A percentile compares a stretch with the other conserved stretches of the same genome.
Conservation (phyloP, 2,113 vertebrate genomes). For the Tricholaema leucomelas region DNA sequence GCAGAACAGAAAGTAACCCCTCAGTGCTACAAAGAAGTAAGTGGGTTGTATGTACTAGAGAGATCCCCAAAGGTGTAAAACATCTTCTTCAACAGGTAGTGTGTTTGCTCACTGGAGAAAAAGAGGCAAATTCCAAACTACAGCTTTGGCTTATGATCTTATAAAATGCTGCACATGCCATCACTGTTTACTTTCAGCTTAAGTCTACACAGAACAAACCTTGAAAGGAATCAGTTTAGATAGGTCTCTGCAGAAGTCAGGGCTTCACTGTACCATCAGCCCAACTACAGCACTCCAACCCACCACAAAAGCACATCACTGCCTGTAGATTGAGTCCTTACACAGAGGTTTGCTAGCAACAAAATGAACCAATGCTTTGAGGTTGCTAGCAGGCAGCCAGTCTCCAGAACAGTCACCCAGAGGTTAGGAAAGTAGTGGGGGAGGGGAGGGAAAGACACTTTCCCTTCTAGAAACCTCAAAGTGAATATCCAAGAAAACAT, state of each 20-base stretch:
- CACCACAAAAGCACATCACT: fast-evolving
- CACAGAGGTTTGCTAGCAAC: not conserved
- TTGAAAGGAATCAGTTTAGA: not conserved
- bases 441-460: not conserved
- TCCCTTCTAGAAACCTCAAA: not conserved
- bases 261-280: not conserved
- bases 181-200: not conserved
- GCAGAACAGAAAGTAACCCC: not conserved
- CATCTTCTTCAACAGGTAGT: not conserved
- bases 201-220: not conserved
- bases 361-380: not conserved
- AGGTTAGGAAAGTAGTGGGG: not conserved
- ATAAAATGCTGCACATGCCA: not conserved
- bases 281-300: not conserved
- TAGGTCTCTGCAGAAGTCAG: not conserved
- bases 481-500: not conserved
- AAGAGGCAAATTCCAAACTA: not conserved
- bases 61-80: not conserved
- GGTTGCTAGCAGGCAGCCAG: not conserved
- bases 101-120: not conserved
- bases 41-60: not conserved
- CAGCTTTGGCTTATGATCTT: not conserved
- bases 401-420: not conserved
- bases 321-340: not conserved
- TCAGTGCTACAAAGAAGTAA: not conserved